Evolutionary conservation across 2,888 invertebrate species (phyloP), one percentile per base, ranked within the genome.

Genomic region (Brachyptera putata): DNA sequence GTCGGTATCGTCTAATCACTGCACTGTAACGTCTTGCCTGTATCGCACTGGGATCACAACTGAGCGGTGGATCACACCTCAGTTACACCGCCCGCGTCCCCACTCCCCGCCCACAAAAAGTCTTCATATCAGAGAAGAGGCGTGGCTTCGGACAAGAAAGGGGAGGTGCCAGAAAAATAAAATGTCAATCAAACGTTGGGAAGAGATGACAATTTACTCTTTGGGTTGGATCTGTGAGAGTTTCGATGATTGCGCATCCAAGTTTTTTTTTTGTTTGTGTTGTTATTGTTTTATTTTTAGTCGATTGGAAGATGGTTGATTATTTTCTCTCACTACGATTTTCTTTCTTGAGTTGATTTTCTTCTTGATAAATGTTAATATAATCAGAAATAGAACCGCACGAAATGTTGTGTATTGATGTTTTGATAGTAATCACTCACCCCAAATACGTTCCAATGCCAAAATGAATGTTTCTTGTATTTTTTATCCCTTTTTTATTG

Each of bases 181-280:
- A 53, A 36, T 53, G 53, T 53, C 53, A 53, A 53, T 53, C 53
- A 53, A 43, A 43, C n/a, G n/a, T 43, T 21, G 53, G 36, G 21
- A n/a, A 34, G 21, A 36, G 11, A 36, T 53, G 53, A 53, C 53
- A 53, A 53, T 53, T 53, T 26, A 14, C n/a, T n/a, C 11, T 3
- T 11, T 5, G 34, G 18, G 18, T n/a, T 13, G n/a, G n/a, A n/a
- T n/a, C n/a, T n/a, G n/a, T n/a, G n/a, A 7, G 41, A 41, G 41
- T 41, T 41, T 16, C 14, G 9, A 41, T 41, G 41, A 41, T 41
- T 41, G 41, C 41, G 41, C 41, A 41, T 41, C 16, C 3, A 41
- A 21, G 21, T 41, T 41, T 18, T 16, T 16, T 9, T 41, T 30
- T 16, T 30, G 16, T 22, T 50, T n/a, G n/a, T n/a, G n/a, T n/a